Base-by-base conservation (phyloP, 2,888 invertebrate species). In the Shargacucullia verbasci region DNA sequence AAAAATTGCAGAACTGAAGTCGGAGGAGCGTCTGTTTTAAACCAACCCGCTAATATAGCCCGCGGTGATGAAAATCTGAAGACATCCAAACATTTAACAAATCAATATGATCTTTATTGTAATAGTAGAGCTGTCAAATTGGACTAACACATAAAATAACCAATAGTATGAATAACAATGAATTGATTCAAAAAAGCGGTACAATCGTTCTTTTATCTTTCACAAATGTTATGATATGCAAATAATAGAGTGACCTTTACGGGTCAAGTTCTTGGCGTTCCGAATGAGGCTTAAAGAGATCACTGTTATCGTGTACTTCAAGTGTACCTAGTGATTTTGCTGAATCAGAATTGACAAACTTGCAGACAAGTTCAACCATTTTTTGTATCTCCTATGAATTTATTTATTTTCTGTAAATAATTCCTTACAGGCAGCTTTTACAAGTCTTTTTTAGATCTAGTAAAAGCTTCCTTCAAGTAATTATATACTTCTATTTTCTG, bases 161-260 rank as follows among this genome's bases (percentile, higher is more conserved):
- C 40, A 64, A 49, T 55, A 44, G 56, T 47, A 45, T 40, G 59
- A n/a, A 61, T 43, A 67, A 72, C 60, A 76, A 63, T 53, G 45
- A 58, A 41, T 31, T 50, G 57, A 41, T 56, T 54, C 49, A 60
- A 46, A 45, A 45, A 8, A 44, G 46, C 45, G 37, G 43, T 33
- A 52, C 38, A 59, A 61, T 13, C 41, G 45, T 52, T 60, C 48
- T 61, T 65, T 65, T 54, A 69, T 59, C 41, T 57, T 64, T 63
- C 40, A 59, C 63, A 59, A n/a, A 59, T 61, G 49, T 61, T 65
- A 12, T 69, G 68, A 75, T 68, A 68, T 59, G 64, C 64, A 75
- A 63, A 75, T 70, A 61, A 61, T 57, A 41, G 50, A 27, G 61
- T 59, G 46, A 75, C 47, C 62, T 62, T 46, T 44, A 14, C 3